Base-by-base conservation (phyloP, 1,140 invertebrate genomes). In the Drosophila lini region DNA sequence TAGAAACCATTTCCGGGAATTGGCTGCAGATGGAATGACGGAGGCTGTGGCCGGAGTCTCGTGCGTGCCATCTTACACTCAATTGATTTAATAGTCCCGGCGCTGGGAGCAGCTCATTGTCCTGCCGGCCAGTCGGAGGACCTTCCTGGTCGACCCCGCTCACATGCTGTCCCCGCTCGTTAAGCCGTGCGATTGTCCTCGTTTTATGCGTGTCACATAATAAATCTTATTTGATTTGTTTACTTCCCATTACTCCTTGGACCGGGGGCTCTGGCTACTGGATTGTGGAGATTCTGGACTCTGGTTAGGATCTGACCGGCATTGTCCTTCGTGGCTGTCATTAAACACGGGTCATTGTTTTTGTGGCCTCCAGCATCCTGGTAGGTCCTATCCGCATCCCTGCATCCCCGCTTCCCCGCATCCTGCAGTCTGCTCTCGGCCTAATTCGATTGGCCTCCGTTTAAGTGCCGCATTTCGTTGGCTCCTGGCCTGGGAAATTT, bases 211-310 rank as follows among this genome's bases (percentile, higher is more conserved):
- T 90, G 84, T 88, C 84, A 90, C 84, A 88, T 88, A 90, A 90
- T 90, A 88, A 90, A 88, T 88, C 84, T 88, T 89, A 89, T 88
- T 88, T 88, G 84, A 90, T 89, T 88, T 88, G 83, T 88, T 88
- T 85, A 79, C 82, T 81, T 84, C 81, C 77, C 56, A 59, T 60
- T 69, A 42, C 47, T 47, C 47, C 62, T 25, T 59, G 31, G 68
- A 3, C 15, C 67, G 6, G 32, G 40, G 32, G 6, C 25, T 47
- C 44, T 13, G 52, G 48, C 1, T 19, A 31, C 11, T 22, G 50
- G 50, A 36, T 53, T 56, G 34, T 40, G 38, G 11, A 16, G 52
- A 55, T 38, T 55, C 52, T 16, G 61, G 55, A 55, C n/a, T 53
- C 44, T 41, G 64, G 44, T 42, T 15, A 28, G 63, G 19, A 42